phyloP scores from a whole-genome alignment of 2,888 invertebrate genomes.

The Caradrina clavipalpis region DNA sequence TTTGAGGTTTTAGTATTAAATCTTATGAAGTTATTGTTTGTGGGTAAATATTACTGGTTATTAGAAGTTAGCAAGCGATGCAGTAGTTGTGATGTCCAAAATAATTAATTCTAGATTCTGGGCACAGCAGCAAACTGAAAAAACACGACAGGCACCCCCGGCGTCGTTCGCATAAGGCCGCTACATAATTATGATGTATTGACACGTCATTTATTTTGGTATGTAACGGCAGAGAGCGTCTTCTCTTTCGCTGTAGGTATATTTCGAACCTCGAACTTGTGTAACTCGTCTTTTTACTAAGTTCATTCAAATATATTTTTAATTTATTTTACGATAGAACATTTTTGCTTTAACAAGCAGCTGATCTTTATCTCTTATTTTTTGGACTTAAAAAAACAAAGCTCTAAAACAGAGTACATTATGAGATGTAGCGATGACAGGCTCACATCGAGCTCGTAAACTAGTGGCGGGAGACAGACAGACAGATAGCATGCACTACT shows the following conservation, averaged over 20 bases:
- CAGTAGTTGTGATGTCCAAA: too few relatives aligned
- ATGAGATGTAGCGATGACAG: conserved; percentile 46
- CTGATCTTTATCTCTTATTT: conserved; percentile 31
- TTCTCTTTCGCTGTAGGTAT: neutral
- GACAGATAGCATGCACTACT: conserved; percentile 48
- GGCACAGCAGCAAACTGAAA: too few relatives aligned
- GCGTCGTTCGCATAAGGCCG: too few relatives aligned
- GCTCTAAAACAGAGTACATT: conserved; percentile 31
- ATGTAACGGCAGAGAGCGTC: neutral
- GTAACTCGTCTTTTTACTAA: neutral
- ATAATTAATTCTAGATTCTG: too few relatives aligned
- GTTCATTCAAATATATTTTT: conserved; percentile 17
- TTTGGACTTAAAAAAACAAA: conserved; percentile 38
- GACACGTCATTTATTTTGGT: neutral
- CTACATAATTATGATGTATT: neutral
- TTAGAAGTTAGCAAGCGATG: too few relatives aligned
- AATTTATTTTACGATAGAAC: conserved; percentile 29
- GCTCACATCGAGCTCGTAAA: conserved; percentile 52
- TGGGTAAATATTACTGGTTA: neutral
- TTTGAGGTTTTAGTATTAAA: neutral
- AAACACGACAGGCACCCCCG: too few relatives aligned
- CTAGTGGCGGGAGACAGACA: conserved; percentile 34
- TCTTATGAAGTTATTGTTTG: neutral
- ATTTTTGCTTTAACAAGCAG: conserved; percentile 33
- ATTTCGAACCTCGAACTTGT: neutral